Percentiles rank a stretch among this genome's conserved stretches.
phyloP scores from a whole-genome alignment of 2,888 invertebrate species.

The Agrochola lota region DNA sequence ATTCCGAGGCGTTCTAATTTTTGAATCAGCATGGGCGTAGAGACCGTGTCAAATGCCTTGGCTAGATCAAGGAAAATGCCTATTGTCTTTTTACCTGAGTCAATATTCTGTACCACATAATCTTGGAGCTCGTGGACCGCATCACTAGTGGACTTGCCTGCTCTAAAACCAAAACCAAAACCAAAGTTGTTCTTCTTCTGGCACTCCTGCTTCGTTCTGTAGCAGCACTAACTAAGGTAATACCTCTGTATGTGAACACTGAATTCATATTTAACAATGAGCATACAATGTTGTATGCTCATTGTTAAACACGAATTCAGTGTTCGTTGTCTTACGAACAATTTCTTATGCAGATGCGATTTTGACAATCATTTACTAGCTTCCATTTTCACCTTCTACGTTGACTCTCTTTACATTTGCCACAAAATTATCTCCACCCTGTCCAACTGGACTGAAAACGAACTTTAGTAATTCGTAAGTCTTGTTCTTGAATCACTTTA shows the following conservation, averaged over 20 bases:
- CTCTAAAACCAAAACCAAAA: too few relatives aligned
- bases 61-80: too few relatives aligned
- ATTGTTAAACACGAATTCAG: conserved; percentile 68
- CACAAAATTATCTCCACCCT: conserved; percentile 73
- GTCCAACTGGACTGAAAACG: conserved; percentile 68
- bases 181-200: conserved; percentile 70
- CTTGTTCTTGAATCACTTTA: conserved; percentile 70
- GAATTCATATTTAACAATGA: too few relatives aligned
- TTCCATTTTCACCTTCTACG: conserved; percentile 66
- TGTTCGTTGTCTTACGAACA: conserved; percentile 59
- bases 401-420: conserved; percentile 69
- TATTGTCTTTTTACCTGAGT: too few relatives aligned
- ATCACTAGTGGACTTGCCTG: too few relatives aligned
- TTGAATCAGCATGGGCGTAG: too few relatives aligned
- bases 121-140: too few relatives aligned
- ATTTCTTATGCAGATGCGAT: conserved; percentile 68
- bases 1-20: too few relatives aligned
- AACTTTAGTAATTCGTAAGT: conserved; percentile 66
- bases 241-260: conserved; percentile 72
- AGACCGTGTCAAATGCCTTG: too few relatives aligned
- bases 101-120: too few relatives aligned
- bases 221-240: conserved; percentile 72
- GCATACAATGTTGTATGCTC: conserved; percentile 74
- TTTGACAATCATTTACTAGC: conserved; percentile 72
- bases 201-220: conserved; percentile 69